phyloP scores from a whole-genome alignment of 2,113 vertebrate genomes.

The Carettochelys insculpta region DNA sequence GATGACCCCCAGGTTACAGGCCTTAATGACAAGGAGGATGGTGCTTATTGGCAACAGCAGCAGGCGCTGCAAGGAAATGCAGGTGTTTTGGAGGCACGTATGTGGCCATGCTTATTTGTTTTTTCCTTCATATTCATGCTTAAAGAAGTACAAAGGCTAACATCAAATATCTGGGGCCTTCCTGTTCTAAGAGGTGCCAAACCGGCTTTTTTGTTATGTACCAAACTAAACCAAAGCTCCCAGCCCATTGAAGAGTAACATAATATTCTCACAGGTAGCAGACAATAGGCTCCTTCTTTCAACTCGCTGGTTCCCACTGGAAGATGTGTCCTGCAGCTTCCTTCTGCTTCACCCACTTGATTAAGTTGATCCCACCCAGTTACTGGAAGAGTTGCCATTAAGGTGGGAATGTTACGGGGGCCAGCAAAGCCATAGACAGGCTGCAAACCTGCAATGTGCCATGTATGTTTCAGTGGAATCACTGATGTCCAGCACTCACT shows the following conservation, averaged over 20 bases:
- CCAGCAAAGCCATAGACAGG: rapidly evolving
- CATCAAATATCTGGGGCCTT: neutral
- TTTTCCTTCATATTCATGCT: neutral
- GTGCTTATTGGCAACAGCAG: neutral
- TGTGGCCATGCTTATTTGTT: rapidly evolving
- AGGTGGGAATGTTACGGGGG: neutral
- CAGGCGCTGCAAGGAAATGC: neutral
- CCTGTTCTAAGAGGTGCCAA: neutral
- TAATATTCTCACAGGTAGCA: slow-evolving; percentile 41
- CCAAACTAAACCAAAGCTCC: neutral
- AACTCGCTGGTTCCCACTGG: slow-evolving; percentile 44
- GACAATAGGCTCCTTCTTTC: slow-evolving; percentile 44
- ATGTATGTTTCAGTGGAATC: neutral
- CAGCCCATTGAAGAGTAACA: slow-evolving; percentile 13
- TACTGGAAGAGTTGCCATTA: neutral
- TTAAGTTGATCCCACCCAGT: rapidly evolving
- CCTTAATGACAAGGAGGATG: neutral
- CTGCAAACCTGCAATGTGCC: neutral
- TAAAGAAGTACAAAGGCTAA: neutral
- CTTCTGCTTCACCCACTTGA: neutral
- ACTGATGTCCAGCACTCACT: neutral
- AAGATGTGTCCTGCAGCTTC: neutral
- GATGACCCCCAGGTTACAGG: neutral
- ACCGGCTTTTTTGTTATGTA: neutral
- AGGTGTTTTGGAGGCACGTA: neutral